Evolutionary conservation across 2,888 invertebrate genomes (phyloP).

Genomic region (Pseudococcus longispinus): DNA sequence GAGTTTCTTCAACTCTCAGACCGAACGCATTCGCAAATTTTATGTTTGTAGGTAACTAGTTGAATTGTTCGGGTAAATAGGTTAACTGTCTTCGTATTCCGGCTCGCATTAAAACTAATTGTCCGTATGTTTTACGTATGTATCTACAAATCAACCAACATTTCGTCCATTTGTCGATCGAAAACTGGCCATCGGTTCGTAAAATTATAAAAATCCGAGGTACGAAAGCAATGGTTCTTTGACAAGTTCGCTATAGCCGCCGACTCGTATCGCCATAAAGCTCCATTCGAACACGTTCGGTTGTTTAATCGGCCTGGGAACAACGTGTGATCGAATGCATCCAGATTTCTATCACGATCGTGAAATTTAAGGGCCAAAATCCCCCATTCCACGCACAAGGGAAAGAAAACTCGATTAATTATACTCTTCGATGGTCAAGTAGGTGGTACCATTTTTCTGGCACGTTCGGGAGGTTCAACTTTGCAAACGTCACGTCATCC

Average conservation of each 20-base stretch:
- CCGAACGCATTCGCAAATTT: not conserved
- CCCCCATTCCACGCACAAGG: not conserved
- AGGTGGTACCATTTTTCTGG: slow-evolving; percentile 7
- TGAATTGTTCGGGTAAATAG: slow-evolving; percentile 24
- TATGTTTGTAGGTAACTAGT: slow-evolving; percentile 29
- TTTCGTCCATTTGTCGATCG: not conserved
- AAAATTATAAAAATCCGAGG: not conserved
- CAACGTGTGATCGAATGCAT: not conserved
- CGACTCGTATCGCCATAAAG: not conserved
- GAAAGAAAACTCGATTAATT: not conserved
- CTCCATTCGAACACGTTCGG: not conserved
- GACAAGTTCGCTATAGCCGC: not conserved
- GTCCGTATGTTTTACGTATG: not conserved
- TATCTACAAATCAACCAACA: not conserved
- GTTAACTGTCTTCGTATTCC: slow-evolving; percentile 34
- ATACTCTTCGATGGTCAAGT: not conserved
- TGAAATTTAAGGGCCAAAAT: not conserved
- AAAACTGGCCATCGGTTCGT: not conserved
- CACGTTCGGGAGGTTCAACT: too few relatives aligned
- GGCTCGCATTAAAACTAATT: slow-evolving; percentile 30
- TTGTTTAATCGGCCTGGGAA: not conserved
- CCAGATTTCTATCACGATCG: not conserved
- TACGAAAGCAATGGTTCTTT: not conserved
- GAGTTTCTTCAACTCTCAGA: not conserved
- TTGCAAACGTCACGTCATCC: slow-evolving; percentile 33